Evolutionary conservation across 1,140 invertebrate species (phyloP), one percentile per base, ranked within the genome.

Genomic region (Ptiloglossa arizonensis): DNA sequence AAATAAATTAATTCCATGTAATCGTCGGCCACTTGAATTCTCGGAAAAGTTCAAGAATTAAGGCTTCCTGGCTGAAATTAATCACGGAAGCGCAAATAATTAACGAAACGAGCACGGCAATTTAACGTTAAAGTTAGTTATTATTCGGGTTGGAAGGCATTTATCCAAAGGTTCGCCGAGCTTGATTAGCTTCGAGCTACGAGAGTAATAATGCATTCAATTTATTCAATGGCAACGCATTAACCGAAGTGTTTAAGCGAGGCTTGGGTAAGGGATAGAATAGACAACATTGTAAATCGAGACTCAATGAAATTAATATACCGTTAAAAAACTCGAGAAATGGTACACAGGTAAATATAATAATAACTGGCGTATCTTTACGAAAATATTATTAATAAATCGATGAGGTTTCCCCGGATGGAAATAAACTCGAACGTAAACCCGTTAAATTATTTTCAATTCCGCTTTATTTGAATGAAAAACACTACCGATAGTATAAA

Each of bases 61-160:
- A 62, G 35, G 38, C 35, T 35, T n/a, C 24, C 22, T n/a, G n/a
- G 35, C 22, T 62, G 24, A 2, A 41, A 62, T 62, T 62, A 62
- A 62, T 62, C 41, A 62, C 35, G 29, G 35, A 41, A 41, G 35
- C 19, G 59, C 35, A 62, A 62, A 62, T 62, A 41, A 62, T 62
- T 62, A 62, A 62, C 59, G 59, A 41, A 62, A 41, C 59, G 35
- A 24, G 35, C 35, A 11, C 8, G 59, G 35, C 35, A 24, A 44
- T 41, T 41, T 62, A 41, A 41, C n/a, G 35, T 41, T 35, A 22
- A 6, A 57, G 27, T 57, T 8, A 27, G 54, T 57, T 57, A 32
- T 57, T 57, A 57, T 57, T 57, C 52, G 52, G 15, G 3, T 6
- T 32, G 15, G 54, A 32, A 19, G 2, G 9, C 59, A 41, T 62